Base-by-base conservation (phyloP, 1,140 invertebrate genomes). In the Akabosia matsudoensis region DNA sequence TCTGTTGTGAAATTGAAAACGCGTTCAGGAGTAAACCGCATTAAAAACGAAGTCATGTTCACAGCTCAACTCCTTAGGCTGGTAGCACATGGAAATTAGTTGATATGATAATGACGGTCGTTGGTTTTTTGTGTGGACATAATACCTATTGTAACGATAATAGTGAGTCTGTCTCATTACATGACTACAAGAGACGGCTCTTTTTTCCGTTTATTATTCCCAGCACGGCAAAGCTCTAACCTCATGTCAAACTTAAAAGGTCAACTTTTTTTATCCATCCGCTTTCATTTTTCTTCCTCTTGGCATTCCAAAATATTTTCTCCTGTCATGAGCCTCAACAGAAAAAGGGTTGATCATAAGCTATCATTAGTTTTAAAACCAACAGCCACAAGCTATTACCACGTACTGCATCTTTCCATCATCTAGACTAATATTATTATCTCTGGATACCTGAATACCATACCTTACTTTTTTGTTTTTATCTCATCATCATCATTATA, bases 321-420 rank as follows among this genome's bases (percentile, higher is more conserved):
- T 30, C 3, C 7, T 31, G 61, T 2, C 3, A 67, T 16, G 30
- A 67, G 61, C 7, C 37, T 7, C 18, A 45, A 18, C 61, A 67
- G 61, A 67, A n/a, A 67, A 67, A 67, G 61, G 61, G 61, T 67
- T 67, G 61, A 31, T 28, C 24, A 7, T 31, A 67, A 67, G 61
- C 61, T 67, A 67, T 67, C 61, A 67, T 67, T 67, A 30, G 31
- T n/a, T 31, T 7, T 30, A 67, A 31, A 67, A 45, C 28, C 61
- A 67, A 67, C 61, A 67, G 28, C 61, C 61, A 61, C 24, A 16
- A 61, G 54, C 54, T 22, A 67, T 67, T 67, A 67, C 61, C 61
- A 30, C 61, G 31, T 67, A 67, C n/a, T 67, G 61, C 61, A 31
- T 67, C 61, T 45, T 18, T 18, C 37, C 37, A 45, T 45, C 37